Percentiles rank a stretch among this genome's conserved stretches.
Evolutionary conservation across 2,113 vertebrate genomes (phyloP).

Genomic region (Corythaeola cristata): DNA sequence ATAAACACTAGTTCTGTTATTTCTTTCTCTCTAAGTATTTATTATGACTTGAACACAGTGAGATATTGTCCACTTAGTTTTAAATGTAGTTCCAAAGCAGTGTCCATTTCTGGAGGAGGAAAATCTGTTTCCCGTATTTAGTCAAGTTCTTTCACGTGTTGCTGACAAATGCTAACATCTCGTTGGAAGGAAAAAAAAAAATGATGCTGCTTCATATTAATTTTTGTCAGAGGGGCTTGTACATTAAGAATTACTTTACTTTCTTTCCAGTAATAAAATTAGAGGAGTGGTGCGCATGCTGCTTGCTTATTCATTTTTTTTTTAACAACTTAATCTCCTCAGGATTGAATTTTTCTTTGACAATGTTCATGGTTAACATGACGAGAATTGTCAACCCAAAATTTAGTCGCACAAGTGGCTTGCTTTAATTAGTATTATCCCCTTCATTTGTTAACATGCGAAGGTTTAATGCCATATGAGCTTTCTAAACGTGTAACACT

Average conservation of each 20-base stretch:
- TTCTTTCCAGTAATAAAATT: background rate
- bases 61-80: background rate
- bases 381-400: background rate
- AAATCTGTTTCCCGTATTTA: background rate
- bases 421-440: background rate
- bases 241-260: background rate
- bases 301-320: background rate
- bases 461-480: background rate
- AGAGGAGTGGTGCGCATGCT: background rate
- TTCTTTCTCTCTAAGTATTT: background rate
- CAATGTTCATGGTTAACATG: background rate
- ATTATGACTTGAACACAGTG: background rate
- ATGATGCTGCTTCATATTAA: background rate
- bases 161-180: background rate
- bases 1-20: background rate
- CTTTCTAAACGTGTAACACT: background rate
- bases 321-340: background rate
- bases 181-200: background rate
- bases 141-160: background rate
- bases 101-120: rapidly evolving
- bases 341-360: background rate
- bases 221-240: background rate
- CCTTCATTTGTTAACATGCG: background rate
- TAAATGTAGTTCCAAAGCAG: background rate
- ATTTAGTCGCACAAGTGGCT: background rate